These are phyloP conservation scores for Lasioglossum lativentre DNA, from an alignment of 2,888 invertebrate genomes.

Conservation along the genomic window DNA sequence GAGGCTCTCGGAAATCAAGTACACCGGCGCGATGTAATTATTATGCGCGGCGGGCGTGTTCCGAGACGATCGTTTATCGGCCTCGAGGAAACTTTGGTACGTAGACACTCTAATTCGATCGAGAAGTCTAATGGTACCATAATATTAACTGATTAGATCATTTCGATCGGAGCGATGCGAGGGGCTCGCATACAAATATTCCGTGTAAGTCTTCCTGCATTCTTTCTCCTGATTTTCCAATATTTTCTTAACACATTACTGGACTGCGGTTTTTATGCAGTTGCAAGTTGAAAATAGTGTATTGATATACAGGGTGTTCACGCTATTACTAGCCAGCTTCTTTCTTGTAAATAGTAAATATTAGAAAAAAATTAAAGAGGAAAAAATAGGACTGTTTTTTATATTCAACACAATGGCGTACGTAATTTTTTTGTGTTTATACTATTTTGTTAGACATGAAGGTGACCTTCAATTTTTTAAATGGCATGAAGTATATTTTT, in stretches of 20 bases:
- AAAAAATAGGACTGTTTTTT: too few species aligned
- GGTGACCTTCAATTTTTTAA: too few species aligned
- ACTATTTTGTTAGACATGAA: too few species aligned
- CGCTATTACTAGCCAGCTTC: too few species aligned
- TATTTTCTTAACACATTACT: not conserved
- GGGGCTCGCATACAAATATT: not conserved
- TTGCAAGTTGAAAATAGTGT: not conserved
- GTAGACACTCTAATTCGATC: slow-evolving; percentile 14
- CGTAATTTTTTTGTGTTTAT: too few species aligned
- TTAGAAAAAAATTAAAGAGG: too few species aligned
- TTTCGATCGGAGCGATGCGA: not conserved
- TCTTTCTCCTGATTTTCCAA: not conserved
- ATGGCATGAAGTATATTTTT: too few species aligned
- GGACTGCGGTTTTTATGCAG: not conserved
- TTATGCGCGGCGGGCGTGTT: slow-evolving; percentile 18
- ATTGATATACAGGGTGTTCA: too few species aligned
- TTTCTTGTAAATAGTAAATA: too few species aligned
- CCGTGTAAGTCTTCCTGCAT: not conserved
- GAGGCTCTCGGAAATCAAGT: slow-evolving; percentile 26
- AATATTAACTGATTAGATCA: not conserved
- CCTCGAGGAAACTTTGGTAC: not conserved
- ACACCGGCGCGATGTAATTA: slow-evolving; percentile 19
- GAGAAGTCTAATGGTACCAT: not conserved
- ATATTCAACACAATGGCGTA: too few species aligned
- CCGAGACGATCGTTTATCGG: slow-evolving; percentile 18